A percentile compares a stretch with the other conserved stretches of the same genome.
These are phyloP conservation scores for Drosophila melanogaster DNA, from an alignment of 1,140 invertebrate genomes.

Conservation along the genomic window Release_6_plus_ISO1_MT NT_037436.4:18033501-18034000, in stretches of 20 bases:
- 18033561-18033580: constrained; percentile 29
- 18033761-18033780: constrained; percentile 15
- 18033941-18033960: constrained; percentile 82
- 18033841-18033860: constrained; percentile 64
- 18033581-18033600: constrained; percentile 2
- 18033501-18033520: constrained; percentile 13
- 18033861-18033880: constrained; percentile 40
- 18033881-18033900: constrained; percentile 32
- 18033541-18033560: constrained; percentile 17
- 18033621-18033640: constrained; percentile 64
- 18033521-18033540: background rate
- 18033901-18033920: constrained; percentile 72
- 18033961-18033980: constrained; percentile 51
- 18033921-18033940: constrained; percentile 84
- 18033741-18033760: constrained; percentile 33
- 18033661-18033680: constrained; percentile 51
- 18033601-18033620: constrained; percentile 45
- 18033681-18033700: constrained; percentile 16
- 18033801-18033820: constrained; percentile 25
- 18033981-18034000: constrained; percentile 12
- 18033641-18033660: constrained; percentile 31
- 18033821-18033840: constrained; percentile 26
- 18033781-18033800: background rate
- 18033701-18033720: constrained; percentile 49
- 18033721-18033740: constrained; percentile 6